Conservation (phyloP, 2,113 vertebrate species). For the Plecturocebus donacophilus region DNA sequence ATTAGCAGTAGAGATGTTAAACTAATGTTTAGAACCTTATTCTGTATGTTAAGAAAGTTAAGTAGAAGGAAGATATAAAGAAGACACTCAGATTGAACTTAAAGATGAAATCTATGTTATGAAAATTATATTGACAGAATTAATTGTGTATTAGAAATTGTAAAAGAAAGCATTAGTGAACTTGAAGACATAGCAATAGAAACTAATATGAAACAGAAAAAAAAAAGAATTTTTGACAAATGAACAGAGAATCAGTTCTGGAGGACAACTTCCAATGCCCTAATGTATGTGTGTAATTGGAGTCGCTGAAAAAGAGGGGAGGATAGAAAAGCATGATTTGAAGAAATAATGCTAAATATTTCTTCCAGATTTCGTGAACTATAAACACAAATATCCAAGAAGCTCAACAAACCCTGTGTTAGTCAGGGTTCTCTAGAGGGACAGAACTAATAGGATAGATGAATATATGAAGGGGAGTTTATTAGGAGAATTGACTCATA, state of each 20-base stretch:
- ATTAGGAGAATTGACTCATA: no score
- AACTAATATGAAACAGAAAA: not conserved
- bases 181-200: not conserved
- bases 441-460: no score
- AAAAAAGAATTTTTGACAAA: not conserved
- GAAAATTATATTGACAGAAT: not conserved
- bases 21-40: not conserved
- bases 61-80: not conserved
- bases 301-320: not conserved
- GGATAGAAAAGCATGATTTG: not conserved
- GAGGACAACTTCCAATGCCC: not conserved
- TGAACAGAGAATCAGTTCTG: not conserved
- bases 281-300: not conserved
- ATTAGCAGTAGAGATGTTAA: not conserved
- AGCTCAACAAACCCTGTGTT: not conserved
- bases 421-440: no score
- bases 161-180: not conserved
- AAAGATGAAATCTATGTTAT: not conserved
- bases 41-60: not conserved
- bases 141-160: not conserved
- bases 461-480: no score
- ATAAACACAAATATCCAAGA: not conserved
- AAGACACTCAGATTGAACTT: not conserved
- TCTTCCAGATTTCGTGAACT: constrained; percentile 28
- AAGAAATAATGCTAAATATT: not conserved